phyloP scores from a whole-genome alignment of 2,113 vertebrate genomes.

The Alectura lathami region DNA sequence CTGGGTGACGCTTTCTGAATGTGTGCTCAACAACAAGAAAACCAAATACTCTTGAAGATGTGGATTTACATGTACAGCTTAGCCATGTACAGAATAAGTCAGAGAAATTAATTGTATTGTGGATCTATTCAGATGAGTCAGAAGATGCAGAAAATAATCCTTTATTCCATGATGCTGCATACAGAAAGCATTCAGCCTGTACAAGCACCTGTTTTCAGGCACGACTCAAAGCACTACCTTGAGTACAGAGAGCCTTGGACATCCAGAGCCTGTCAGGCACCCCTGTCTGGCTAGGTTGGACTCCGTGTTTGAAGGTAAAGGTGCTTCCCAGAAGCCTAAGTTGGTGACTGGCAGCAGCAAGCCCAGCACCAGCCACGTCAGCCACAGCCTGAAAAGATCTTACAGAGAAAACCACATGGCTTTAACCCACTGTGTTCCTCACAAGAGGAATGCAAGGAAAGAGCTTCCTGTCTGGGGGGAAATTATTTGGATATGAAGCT shows the following conservation, averaged over 20 bases:
- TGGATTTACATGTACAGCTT: not conserved
- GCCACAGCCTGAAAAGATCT: not conserved
- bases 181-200: not conserved
- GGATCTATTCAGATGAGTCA: not conserved
- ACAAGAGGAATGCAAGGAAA: not conserved
- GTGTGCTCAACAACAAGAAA: not conserved
- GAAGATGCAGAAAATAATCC: not conserved
- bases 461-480: not conserved
- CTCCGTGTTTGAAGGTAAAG: not conserved
- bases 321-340: not conserved
- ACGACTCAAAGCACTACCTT: not conserved
- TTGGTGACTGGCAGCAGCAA: not conserved
- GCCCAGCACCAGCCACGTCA: not conserved
- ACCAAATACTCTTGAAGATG: not conserved
- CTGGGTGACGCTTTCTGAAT: not conserved
- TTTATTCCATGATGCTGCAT: not conserved
- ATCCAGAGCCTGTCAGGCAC: not conserved
- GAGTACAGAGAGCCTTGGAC: not conserved
- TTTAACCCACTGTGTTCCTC: not conserved
- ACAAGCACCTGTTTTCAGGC: not conserved
- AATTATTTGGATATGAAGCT: not conserved
- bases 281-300: not conserved
- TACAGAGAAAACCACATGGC: not conserved
- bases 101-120: not conserved
- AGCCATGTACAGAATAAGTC: not conserved